Conservation (phyloP, 1,140 invertebrate species). For the Ganaspis sp. region DNA sequence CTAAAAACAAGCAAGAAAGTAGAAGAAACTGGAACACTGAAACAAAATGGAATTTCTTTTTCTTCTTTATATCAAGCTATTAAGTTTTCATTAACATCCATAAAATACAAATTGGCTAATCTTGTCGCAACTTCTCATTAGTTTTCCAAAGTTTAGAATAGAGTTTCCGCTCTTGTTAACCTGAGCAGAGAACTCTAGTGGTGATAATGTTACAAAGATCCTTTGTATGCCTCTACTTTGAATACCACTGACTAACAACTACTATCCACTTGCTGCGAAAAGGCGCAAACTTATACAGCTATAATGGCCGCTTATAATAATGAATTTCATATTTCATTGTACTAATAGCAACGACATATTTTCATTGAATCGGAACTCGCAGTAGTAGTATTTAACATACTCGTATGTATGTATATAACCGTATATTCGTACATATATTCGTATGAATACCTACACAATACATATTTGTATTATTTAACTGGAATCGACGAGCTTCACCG, state of each 20-base stretch:
- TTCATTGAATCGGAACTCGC: not conserved
- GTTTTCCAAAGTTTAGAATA: conserved; percentile 23
- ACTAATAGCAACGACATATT: conserved; percentile 14
- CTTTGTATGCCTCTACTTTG: conserved; percentile 27
- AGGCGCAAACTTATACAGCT: not conserved
- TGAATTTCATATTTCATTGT: conserved; percentile 12
- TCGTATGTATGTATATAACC: not conserved
- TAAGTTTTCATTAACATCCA: not conserved
- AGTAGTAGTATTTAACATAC: too few species aligned
- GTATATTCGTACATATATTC: too few species aligned
- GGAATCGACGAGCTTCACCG: not conserved
- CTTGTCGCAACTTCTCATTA: conserved; percentile 17
- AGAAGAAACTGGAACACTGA: too few species aligned
- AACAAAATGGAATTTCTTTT: too few species aligned
- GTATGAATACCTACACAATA: too few species aligned
- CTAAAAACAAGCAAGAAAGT: too few species aligned
- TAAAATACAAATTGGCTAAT: conserved; percentile 11
- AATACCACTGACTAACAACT: conserved; percentile 25
- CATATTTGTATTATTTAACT: conserved; percentile 1
- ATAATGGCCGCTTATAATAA: conserved; percentile 27
- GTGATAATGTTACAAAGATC: conserved; percentile 27
- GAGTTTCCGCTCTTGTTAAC: conserved; percentile 27
- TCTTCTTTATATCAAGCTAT: too few species aligned
- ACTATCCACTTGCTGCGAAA: conserved; percentile 18
- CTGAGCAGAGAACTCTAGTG: conserved; percentile 23